phyloP scores from a whole-genome alignment of 1,140 invertebrate species.

The Dreissena rostriformis region DNA sequence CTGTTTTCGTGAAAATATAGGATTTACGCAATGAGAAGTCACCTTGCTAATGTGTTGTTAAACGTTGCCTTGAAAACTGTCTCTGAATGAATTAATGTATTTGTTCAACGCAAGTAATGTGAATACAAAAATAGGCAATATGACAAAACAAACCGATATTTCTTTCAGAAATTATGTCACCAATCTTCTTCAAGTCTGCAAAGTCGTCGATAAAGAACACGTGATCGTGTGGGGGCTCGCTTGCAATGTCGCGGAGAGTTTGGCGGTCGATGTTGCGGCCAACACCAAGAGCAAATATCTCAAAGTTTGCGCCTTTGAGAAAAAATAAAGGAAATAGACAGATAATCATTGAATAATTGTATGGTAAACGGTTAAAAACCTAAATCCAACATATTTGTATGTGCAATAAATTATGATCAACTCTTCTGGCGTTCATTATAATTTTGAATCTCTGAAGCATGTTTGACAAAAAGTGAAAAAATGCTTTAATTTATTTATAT shows the following conservation, averaged over 20 bases:
- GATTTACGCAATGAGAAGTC: no score
- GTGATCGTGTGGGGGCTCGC: slow-evolving; percentile 26
- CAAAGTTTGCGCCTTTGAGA: neutral
- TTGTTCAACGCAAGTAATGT: neutral
- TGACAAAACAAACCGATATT: slow-evolving; percentile 41
- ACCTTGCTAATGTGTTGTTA: no score
- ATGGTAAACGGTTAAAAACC: neutral
- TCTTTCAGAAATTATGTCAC: slow-evolving; percentile 31
- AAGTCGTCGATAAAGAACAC: slow-evolving; percentile 29
- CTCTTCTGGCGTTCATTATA: no score
- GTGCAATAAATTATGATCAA: no score
- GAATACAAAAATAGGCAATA: no score
- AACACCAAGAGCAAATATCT: slow-evolving; percentile 38
- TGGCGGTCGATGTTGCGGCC: slow-evolving; percentile 26
- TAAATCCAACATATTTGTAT: no score
- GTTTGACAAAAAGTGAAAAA: no score
- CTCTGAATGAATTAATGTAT: neutral
- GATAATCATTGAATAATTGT: neutral
- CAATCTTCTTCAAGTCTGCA: slow-evolving; percentile 19
- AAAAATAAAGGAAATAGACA: neutral
- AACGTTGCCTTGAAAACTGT: neutral
- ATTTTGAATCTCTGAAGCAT: no score
- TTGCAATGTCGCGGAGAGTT: slow-evolving; percentile 19
- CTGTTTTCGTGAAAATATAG: no score
- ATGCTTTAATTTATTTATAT: no score